Evolutionary conservation across 2,888 invertebrate species (phyloP).

Genomic region (Conistra vaccinii): DNA sequence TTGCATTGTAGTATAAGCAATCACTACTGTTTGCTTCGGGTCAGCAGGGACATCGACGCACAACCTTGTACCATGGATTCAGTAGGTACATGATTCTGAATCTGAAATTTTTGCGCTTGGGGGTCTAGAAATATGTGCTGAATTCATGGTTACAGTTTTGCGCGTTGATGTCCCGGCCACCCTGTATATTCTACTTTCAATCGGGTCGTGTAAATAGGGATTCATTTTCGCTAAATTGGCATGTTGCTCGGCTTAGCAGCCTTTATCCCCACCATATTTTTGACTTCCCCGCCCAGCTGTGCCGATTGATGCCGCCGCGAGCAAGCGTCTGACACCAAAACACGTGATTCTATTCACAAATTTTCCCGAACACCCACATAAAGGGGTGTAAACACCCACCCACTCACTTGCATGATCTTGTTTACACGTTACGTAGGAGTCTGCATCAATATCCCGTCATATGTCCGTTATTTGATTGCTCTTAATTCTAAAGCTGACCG

Average conservation of each 20-base stretch:
- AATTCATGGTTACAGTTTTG: too few species aligned
- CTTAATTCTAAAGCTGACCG: slow-evolving; percentile 38
- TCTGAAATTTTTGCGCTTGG: too few species aligned
- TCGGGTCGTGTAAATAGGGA: neutral
- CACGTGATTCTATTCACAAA: slow-evolving; percentile 47
- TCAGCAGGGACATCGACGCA: too few species aligned
- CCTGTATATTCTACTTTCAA: too few species aligned
- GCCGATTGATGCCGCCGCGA: neutral
- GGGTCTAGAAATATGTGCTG: too few species aligned
- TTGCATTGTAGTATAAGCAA: too few species aligned
- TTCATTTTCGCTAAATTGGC: neutral
- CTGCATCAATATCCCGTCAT: slow-evolving; percentile 57
- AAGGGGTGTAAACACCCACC: slow-evolving; percentile 27
- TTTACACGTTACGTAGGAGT: slow-evolving; percentile 48
- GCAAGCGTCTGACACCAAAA: neutral
- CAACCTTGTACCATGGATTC: too few species aligned
- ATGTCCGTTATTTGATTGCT: slow-evolving; percentile 57
- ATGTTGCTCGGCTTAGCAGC: neutral
- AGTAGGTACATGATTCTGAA: too few species aligned
- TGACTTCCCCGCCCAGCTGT: too few species aligned
- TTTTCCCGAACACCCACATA: slow-evolving; percentile 27
- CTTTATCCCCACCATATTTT: too few species aligned
- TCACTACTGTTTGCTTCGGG: too few species aligned
- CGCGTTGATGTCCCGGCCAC: too few species aligned
- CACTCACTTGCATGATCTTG: slow-evolving; percentile 30